Conservation (phyloP, 1,140 invertebrate species). For the Amyelois transitella region DNA sequence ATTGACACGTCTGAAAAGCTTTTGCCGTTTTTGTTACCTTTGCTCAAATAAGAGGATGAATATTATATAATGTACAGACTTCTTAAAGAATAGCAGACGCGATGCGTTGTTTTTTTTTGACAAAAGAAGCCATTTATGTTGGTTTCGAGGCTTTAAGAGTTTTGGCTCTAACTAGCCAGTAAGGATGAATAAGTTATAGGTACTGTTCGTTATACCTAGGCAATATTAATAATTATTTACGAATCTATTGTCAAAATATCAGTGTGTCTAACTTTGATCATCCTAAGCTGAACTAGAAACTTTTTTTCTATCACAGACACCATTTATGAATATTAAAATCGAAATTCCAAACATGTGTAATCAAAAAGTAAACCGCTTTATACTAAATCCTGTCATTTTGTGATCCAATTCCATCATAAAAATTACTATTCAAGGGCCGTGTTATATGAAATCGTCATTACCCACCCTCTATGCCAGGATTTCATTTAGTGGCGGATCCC, state of each 20-base stretch:
- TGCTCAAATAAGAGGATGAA: not conserved
- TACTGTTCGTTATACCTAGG: no score
- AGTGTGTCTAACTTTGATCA: no score
- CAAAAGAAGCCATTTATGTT: no score
- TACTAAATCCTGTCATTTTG: not conserved
- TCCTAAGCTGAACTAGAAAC: no score
- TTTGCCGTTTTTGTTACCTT: slow-evolving; percentile 9
- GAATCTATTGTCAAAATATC: no score
- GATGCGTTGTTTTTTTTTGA: not conserved
- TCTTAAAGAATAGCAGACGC: not conserved
- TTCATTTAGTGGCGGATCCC: slow-evolving; percentile 9
- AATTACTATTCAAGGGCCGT: slow-evolving; percentile 2
- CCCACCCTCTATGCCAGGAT: slow-evolving; percentile 1
- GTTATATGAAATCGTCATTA: slow-evolving; percentile 9
- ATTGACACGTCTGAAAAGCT: slow-evolving; percentile 20
- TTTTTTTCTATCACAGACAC: no score
- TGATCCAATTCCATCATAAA: not conserved
- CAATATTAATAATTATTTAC: no score
- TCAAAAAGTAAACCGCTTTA: not conserved
- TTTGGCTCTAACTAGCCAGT: no score
- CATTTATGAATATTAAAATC: not conserved
- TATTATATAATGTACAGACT: no score
- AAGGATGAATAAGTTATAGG: no score
- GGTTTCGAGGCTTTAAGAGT: no score
- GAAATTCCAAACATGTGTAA: not conserved